These are phyloP conservation scores for Dorcus parallelipipedus DNA, from an alignment of 2,888 invertebrate genomes.

Conservation along the genomic window DNA sequence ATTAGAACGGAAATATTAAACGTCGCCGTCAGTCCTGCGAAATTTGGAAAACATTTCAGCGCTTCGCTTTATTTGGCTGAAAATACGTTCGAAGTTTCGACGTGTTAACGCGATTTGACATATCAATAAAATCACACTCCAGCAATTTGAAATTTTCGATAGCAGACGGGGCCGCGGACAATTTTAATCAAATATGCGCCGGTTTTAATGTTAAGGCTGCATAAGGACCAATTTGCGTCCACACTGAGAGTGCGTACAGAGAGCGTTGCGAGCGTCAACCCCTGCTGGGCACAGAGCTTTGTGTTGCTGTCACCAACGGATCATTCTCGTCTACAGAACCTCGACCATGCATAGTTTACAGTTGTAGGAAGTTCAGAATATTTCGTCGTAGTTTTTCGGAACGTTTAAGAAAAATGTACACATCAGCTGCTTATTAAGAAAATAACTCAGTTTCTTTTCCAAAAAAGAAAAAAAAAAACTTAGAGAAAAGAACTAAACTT, in stretches of 20 bases:
- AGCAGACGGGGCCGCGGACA: conserved; percentile 17
- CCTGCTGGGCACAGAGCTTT: conserved; percentile 42
- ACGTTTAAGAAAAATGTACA: no score
- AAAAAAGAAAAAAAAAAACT: no score
- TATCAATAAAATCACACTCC: conserved; percentile 14
- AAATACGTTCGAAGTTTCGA: no score
- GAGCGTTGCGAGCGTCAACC: conserved; percentile 35
- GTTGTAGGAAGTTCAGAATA: neutral
- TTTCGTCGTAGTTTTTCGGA: no score
- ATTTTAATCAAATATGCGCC: conserved; percentile 29
- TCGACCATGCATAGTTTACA: conserved; percentile 2
- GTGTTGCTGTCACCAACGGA: conserved; percentile 46
- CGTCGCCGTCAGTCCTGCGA: no score
- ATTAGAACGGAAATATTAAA: no score
- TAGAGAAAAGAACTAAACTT: no score
- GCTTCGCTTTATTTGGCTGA: no score
- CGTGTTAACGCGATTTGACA: conserved; percentile 1
- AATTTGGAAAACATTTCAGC: no score
- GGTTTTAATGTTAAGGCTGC: conserved; percentile 17
- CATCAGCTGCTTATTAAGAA: no score
- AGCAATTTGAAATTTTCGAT: conserved; percentile 17
- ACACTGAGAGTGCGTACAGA: conserved; percentile 25
- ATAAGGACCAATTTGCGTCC: conserved; percentile 22
- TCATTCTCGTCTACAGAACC: conserved; percentile 34
- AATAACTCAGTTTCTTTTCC: no score